Evolutionary conservation across 2,888 invertebrate species (phyloP), one percentile per base, ranked within the genome.

Genomic region (Leucozona laternaria): DNA sequence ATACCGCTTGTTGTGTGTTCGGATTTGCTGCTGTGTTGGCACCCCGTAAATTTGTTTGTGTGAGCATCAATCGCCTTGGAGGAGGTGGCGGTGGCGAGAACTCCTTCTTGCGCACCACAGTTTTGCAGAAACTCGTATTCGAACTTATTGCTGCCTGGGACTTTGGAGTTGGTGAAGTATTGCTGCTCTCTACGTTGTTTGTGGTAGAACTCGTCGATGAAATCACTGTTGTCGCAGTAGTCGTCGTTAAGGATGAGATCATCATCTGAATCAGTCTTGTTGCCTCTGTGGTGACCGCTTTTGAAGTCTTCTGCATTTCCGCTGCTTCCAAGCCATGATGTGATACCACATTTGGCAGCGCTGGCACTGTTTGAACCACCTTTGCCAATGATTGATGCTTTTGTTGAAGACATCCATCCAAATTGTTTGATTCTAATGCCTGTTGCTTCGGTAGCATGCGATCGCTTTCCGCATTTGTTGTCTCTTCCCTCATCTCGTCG

Each of bases 131-230:
- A 68, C 37, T 79, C 91, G 84, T 78, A 68, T 75, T 82, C 57
- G 50, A 70, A 73, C 22, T 81, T 79, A 55, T 48, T 75, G 70
- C 50, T 50, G 50, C 58, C 62, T 89, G 60, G 57, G 57, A 53
- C 43, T 75, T 78, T 40, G 43, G 89, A 50, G 8, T 37, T 76
- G 90, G 89, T 79, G 90, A 90, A 89, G 58, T 91, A 92, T 93
- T 92, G 94, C 91, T 93, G 94, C 93, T 93, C 94, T 93, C 93
- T 94, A 93, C 91, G 92, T 88, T 92, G 91, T 80, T 92, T 77
- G 93, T 94, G 93, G 94, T 94, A 94, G 94, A 94, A 93, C 92
- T 94, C 93, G 92, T 94, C 93, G 94, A 94, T 88, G 89, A 91
- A 90, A 78, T 94, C 93, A 93, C 94, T 93, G 92, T 94, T 93